Evolutionary conservation across 1,140 invertebrate genomes (phyloP).

Genomic region (Caenorhabditis elegans): WBcel235 BX284603.4:188001-188500

Average conservation of each 20-base stretch:
- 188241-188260: no score
- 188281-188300: no score
- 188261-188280: no score
- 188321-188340: no score
- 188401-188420: not conserved
- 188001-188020: not conserved
- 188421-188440: not conserved
- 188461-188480: not conserved
- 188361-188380: no score
- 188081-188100: not conserved
- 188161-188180: no score
- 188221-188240: no score
- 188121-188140: not conserved
- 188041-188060: slow-evolving; percentile 13
- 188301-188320: no score
- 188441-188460: slow-evolving; percentile 12
- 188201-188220: no score
- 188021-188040: slow-evolving; percentile 14
- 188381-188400: not conserved
- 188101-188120: not conserved
- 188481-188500: not conserved
- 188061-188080: not conserved
- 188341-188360: no score
- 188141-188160: no score
- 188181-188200: no score